Base-by-base conservation (phyloP, 2,797 vertebrate species). In the Tapirus indicus region DNA sequence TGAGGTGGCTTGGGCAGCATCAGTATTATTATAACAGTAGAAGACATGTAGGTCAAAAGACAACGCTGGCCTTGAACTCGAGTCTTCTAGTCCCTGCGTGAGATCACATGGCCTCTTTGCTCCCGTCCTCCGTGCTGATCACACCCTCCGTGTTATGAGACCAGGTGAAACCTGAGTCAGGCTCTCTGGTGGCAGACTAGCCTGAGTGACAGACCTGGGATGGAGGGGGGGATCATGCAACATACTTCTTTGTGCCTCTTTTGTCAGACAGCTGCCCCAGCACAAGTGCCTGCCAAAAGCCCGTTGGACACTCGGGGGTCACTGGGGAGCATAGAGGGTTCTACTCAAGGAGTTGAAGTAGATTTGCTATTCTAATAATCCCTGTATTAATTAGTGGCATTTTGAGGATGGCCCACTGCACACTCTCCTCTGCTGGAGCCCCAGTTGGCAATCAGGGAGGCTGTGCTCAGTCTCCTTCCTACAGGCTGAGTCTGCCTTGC, bases 341-440 rank as follows among this genome's bases (percentile, higher is more conserved):
- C 96, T 84, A 88, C 94, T 80, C 83, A 93, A 94, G 91, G 23
- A 72, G 79, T 64, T 13, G 54, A 87, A 93, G 69, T 72, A 91
- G 56, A 89, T 88, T 79, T 88, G 79, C 91, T 92, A 90, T 93
- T 49, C 86, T 58, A 69, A 71, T 94, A 94, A 93, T 69, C 86
- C 94, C 69, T 44, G 27, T 78, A 94, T 96, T 97, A 93, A 96
- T 97, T 97, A 97, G 64, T 79, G 69, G 90, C 91, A 80, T 83
- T 93, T 97, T 69, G 88, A 64, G 90, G 93, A 94, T 58, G 94
- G 56, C 75, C 91, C 0, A 0, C 20, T 14, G 60, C n/a, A 60
- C 7, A 5, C 41, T 86, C 1, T 13, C 7, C 68, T 74, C 84
- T 58, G 23, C 3, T 7, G 49, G 79, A 92, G 38, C 54, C 80